These are phyloP conservation scores for Myotis lucifugus DNA, from an alignment of 2,113 vertebrate species.

Conservation along the genomic window DNA sequence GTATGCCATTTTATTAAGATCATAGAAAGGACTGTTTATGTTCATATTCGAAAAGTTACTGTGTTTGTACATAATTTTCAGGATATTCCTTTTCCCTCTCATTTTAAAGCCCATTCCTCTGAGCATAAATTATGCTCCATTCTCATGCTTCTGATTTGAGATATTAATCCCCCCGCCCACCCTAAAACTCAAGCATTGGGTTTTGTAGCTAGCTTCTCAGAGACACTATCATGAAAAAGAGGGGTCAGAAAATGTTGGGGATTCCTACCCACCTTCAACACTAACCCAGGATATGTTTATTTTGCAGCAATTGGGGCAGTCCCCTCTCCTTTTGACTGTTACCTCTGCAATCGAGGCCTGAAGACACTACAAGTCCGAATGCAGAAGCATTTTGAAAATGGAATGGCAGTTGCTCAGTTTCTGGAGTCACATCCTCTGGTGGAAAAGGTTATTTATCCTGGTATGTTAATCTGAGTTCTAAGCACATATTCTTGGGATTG, in stretches of 20 bases:
- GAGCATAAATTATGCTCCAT: background rate
- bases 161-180: background rate
- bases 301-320: conserved; percentile 90
- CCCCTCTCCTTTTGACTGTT: conserved; percentile 96
- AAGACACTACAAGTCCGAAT: conserved; percentile 95
- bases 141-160: background rate
- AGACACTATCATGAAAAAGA: background rate
- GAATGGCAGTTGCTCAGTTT: conserved; percentile 88
- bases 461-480: conserved; percentile 76
- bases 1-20: background rate
- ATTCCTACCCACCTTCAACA: background rate
- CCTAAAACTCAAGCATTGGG: background rate
- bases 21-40: background rate
- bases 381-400: conserved; percentile 93
- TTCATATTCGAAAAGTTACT: background rate
- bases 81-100: background rate
- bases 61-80: background rate
- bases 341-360: conserved; percentile 92
- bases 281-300: background rate
- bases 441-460: conserved; percentile 93
- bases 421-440: conserved; percentile 89
- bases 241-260: background rate
- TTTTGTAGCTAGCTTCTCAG: background rate
- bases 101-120: background rate
- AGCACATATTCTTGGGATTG: background rate